phyloP scores from a whole-genome alignment of 1,140 invertebrate species.

The Drosophila triauraria region DNA sequence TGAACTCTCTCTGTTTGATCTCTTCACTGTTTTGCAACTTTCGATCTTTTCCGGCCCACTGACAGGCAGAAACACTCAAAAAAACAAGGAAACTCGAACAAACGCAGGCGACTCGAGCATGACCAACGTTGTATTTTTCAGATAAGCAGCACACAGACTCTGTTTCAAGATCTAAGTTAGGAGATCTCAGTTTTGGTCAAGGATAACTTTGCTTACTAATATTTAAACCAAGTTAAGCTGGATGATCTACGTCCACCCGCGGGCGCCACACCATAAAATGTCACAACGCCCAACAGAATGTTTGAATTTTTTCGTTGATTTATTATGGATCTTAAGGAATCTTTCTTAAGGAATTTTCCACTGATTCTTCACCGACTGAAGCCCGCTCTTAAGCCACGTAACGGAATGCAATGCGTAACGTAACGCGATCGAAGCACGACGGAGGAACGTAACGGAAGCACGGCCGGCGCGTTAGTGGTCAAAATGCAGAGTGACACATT shows the following conservation, averaged over 20 bases:
- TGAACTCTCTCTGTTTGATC: conserved; percentile 10
- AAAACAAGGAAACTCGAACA: conserved; percentile 40
- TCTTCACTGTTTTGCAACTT: conserved; percentile 42
- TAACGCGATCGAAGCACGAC: conserved; percentile 18
- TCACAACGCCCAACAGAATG: not conserved
- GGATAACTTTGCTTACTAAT: no score
- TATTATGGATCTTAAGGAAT: no score
- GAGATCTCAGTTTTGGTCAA: not conserved
- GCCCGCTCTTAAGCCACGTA: conserved; percentile 2
- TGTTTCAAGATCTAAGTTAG: not conserved
- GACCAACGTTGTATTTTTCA: not conserved
- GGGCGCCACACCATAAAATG: not conserved
- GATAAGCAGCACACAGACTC: not conserved
- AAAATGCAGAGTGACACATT: conserved; percentile 84
- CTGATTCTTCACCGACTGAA: not conserved
- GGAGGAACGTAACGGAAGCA: conserved; percentile 74
- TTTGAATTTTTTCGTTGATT: not conserved
- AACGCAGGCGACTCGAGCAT: conserved; percentile 12
- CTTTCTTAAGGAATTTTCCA: not conserved
- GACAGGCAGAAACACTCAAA: conserved; percentile 26
- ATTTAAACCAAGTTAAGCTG: no score
- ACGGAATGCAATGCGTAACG: conserved; percentile 5
- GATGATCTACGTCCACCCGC: not conserved
- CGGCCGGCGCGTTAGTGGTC: conserved; percentile 84
- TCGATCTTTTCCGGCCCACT: conserved; percentile 30